These are phyloP conservation scores for Lycaena phlaeas DNA, from an alignment of 2,888 invertebrate species.

Conservation along the genomic window DNA sequence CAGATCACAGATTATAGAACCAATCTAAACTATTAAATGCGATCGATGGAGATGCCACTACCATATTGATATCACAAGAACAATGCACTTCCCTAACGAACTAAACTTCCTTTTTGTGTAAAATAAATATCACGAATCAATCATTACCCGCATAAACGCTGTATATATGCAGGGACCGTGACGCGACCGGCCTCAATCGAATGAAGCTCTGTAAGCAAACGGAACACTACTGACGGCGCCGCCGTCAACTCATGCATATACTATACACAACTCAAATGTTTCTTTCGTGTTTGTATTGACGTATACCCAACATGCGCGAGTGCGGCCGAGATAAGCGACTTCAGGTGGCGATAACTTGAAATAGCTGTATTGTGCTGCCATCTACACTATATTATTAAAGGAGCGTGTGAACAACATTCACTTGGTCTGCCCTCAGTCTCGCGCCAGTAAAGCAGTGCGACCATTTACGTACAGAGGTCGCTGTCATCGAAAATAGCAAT, in stretches of 20 bases:
- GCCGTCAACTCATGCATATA: slow-evolving; percentile 48
- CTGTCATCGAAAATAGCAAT: background rate
- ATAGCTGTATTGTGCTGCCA: slow-evolving; percentile 25
- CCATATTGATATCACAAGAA: slow-evolving; percentile 24
- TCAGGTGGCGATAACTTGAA: slow-evolving; percentile 20
- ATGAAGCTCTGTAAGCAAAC: slow-evolving; percentile 55
- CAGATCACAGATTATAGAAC: slow-evolving; percentile 28
- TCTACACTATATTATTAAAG: slow-evolving; percentile 17
- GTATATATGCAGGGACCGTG: slow-evolving; percentile 37
- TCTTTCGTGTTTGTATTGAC: slow-evolving; percentile 63
- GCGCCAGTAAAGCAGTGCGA: too few species aligned
- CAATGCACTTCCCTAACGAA: slow-evolving; percentile 36
- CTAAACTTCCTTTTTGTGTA: slow-evolving; percentile 26
- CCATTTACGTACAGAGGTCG: background rate
- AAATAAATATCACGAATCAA: slow-evolving; percentile 37
- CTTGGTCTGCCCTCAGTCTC: too few species aligned
- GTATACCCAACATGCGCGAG: slow-evolving; percentile 51
- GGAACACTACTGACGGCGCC: slow-evolving; percentile 48
- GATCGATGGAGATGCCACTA: slow-evolving; percentile 36
- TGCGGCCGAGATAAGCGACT: slow-evolving; percentile 29
- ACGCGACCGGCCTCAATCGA: slow-evolving; percentile 51
- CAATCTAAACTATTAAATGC: slow-evolving; percentile 34
- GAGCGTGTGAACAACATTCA: background rate
- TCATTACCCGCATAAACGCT: slow-evolving; percentile 46
- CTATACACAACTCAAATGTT: slow-evolving; percentile 39